phyloP scores from a whole-genome alignment of 2,888 invertebrate genomes.

The Hoplodrina ambigua region DNA sequence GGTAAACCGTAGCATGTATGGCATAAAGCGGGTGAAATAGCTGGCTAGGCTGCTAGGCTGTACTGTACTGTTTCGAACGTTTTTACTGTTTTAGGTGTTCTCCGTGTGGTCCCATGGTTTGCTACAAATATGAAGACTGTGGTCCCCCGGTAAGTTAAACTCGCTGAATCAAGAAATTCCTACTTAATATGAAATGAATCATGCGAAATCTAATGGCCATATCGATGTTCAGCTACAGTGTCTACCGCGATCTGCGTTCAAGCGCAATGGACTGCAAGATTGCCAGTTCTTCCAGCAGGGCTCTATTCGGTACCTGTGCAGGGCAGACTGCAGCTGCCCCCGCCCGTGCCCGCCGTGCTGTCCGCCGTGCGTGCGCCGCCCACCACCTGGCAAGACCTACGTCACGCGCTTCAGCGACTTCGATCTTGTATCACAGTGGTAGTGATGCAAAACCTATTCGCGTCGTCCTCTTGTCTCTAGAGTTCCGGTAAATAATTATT shows the following conservation, averaged over 20 bases:
- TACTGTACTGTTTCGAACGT: not conserved
- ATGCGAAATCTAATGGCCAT: constrained; percentile 52
- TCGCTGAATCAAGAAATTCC: not conserved
- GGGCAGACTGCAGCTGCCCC: constrained; percentile 77
- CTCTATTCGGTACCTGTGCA: constrained; percentile 87
- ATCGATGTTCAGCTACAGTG: constrained; percentile 82
- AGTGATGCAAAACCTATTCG: constrained; percentile 78
- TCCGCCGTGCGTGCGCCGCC: constrained; percentile 87
- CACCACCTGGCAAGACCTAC: constrained; percentile 87
- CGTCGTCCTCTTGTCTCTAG: constrained; percentile 67
- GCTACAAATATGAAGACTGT: constrained; percentile 89
- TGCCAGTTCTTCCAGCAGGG: constrained; percentile 89
- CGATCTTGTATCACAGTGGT: constrained; percentile 87
- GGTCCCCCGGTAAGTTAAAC: constrained; percentile 83
- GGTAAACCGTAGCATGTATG: no score
- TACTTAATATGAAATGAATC: not conserved
- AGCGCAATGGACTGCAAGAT: constrained; percentile 88
- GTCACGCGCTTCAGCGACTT: constrained; percentile 88
- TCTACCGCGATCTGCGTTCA: constrained; percentile 88
- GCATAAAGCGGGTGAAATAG: not conserved
- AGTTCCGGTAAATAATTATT: constrained; percentile 76
- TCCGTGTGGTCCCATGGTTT: constrained; percentile 87
- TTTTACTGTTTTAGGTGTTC: constrained; percentile 78
- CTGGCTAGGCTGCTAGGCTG: no score
- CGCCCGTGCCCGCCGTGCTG: constrained; percentile 83